Percentiles rank a stretch among this genome's conserved stretches.
Conservation (phyloP, 2,113 vertebrate genomes). For the Passer domesticus region DNA sequence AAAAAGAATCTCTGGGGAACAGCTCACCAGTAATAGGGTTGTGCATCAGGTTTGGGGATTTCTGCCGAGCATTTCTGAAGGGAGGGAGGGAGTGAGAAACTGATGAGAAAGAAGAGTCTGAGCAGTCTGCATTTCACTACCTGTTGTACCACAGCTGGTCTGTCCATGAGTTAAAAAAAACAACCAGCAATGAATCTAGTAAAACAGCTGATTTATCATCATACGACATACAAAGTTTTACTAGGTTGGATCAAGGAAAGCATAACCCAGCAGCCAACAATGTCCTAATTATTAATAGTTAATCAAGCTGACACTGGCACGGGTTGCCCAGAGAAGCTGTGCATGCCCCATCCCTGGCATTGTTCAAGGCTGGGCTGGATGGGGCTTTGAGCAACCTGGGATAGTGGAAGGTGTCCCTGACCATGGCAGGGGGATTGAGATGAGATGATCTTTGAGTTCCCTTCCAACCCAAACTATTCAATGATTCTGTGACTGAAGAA, state of each 20-base stretch:
- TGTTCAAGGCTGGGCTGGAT: neutral
- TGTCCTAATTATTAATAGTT: neutral
- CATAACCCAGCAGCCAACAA: neutral
- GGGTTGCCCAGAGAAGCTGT: neutral
- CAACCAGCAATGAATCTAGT: neutral
- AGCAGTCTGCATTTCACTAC: neutral
- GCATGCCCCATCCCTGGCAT: neutral
- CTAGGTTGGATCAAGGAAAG: neutral
- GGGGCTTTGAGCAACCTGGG: neutral
- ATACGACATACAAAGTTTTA: neutral
- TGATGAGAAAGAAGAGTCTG: neutral
- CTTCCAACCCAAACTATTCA: neutral
- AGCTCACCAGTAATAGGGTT: neutral
- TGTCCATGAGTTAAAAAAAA: neutral
- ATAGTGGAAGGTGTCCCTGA: neutral
- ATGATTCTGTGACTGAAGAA: neutral
- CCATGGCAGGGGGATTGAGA: accelerated
- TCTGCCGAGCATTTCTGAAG: neutral
- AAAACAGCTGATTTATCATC: neutral
- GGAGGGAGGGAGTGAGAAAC: neutral
- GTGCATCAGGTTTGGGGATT: neutral
- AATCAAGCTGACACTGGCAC: neutral
- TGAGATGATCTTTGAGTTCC: neutral
- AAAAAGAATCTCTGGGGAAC: neutral
- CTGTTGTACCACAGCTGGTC: neutral